Percentiles rank a stretch among this genome's conserved stretches.
phyloP scores from a whole-genome alignment of 2,888 invertebrate genomes.

The Blera fallax region DNA sequence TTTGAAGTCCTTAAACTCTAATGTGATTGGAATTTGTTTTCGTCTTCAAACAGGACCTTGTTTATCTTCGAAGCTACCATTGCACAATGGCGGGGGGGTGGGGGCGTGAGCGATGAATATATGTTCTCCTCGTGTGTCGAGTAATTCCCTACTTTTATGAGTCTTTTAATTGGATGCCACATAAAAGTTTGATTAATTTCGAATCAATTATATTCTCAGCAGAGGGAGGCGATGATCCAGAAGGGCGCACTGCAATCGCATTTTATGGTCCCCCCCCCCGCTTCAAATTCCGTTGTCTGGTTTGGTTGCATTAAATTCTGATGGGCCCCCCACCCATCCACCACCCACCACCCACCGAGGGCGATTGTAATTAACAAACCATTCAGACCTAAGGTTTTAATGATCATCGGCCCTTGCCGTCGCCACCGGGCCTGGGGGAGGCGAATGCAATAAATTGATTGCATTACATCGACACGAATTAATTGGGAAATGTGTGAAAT shows the following conservation, averaged over 20 bases:
- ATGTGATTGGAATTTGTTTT: conserved; percentile 73
- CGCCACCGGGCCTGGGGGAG: not conserved
- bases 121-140: not conserved
- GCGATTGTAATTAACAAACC: conserved; percentile 64
- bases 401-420: not conserved
- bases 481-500: conserved; percentile 50
- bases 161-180: conserved; percentile 68
- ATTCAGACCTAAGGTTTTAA: conserved; percentile 64
- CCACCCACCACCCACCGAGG: not conserved
- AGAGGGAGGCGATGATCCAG: not conserved
- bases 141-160: conserved; percentile 59
- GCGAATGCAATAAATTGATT: conserved; percentile 66
- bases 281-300: not conserved
- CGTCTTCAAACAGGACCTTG: conserved; percentile 60
- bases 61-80: conserved; percentile 30
- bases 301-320: not conserved
- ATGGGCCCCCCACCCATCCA: not conserved
- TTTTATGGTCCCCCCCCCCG: conserved; percentile 13
- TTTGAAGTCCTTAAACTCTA: conserved; percentile 72
- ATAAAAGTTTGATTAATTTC: conserved; percentile 72
- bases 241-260: not conserved
- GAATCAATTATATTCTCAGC: conserved; percentile 64
- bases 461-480: conserved; percentile 65
- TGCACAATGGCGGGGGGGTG: not conserved
- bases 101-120: not conserved